phyloP scores from a whole-genome alignment of 2,113 vertebrate genomes.

The Zosterops borbonicus region DNA sequence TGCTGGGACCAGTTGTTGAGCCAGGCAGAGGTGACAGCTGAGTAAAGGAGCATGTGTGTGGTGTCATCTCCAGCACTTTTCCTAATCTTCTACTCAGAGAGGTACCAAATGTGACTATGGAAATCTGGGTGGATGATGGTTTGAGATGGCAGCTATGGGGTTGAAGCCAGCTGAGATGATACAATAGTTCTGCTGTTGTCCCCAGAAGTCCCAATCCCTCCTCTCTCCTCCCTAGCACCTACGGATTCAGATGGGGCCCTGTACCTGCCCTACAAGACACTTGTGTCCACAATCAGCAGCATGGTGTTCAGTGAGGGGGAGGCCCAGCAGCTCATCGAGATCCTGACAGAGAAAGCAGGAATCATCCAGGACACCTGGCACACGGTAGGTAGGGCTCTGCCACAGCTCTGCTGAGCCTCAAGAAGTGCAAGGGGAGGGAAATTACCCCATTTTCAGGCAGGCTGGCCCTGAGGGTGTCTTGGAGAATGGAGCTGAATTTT shows the following conservation, averaged over 20 bases:
- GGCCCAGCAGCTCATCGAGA: constrained; percentile 89
- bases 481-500: not conserved
- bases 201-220: not conserved
- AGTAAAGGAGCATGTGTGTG: not conserved
- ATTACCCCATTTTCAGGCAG: not conserved
- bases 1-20: not conserved
- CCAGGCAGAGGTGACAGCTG: not conserved
- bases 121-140: not conserved
- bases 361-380: constrained; percentile 90
- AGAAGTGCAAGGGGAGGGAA: not conserved
- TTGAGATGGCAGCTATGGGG: not conserved
- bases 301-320: constrained; percentile 90
- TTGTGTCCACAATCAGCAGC: constrained; percentile 84
- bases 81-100: not conserved
- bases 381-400: constrained; percentile 82
- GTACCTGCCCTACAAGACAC: constrained; percentile 87
- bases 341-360: constrained; percentile 87
- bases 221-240: constrained; percentile 27
- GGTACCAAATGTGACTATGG: not conserved
- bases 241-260: constrained; percentile 76
- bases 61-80: not conserved
- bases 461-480: not conserved
- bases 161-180: not conserved
- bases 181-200: accelerated
- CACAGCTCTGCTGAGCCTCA: not conserved